A percentile compares a stretch with the other conserved stretches of the same genome.
Conservation (phyloP, 2,888 invertebrate genomes). For the Chydorus sphaericus region DNA sequence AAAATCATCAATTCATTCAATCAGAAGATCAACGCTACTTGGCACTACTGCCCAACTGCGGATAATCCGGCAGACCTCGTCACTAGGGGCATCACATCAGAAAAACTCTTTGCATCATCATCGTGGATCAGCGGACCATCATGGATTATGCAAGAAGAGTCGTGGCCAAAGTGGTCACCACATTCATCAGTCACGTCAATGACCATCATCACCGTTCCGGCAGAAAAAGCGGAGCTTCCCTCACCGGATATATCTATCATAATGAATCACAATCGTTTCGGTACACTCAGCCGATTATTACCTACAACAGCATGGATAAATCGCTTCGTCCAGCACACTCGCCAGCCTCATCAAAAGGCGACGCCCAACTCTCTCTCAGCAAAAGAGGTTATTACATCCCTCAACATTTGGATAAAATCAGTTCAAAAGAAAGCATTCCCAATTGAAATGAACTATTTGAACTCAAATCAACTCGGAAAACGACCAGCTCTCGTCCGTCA, state of each 20-base stretch:
- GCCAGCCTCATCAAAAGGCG: too few species aligned
- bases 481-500: neutral
- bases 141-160: neutral
- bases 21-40: neutral
- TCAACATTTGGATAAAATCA: too few species aligned
- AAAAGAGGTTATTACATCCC: too few species aligned
- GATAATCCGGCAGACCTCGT: slow-evolving; percentile 7
- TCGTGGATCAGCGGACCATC: neutral
- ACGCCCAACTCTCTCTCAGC: too few species aligned
- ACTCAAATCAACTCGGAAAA: neutral
- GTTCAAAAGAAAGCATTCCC: too few species aligned
- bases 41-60: neutral
- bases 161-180: neutral
- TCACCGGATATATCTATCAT: neutral
- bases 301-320: too few species aligned
- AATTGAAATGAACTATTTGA: too few species aligned
- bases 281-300: too few species aligned
- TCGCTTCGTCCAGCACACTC: too few species aligned
- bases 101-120: neutral
- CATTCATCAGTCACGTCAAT: too few species aligned
- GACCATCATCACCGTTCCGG: too few species aligned
- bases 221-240: neutral
- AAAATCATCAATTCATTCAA: neutral
- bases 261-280: neutral
- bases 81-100: neutral